phyloP scores from a whole-genome alignment of 2,888 invertebrate species.

The Chrysomela aeneicollis region DNA sequence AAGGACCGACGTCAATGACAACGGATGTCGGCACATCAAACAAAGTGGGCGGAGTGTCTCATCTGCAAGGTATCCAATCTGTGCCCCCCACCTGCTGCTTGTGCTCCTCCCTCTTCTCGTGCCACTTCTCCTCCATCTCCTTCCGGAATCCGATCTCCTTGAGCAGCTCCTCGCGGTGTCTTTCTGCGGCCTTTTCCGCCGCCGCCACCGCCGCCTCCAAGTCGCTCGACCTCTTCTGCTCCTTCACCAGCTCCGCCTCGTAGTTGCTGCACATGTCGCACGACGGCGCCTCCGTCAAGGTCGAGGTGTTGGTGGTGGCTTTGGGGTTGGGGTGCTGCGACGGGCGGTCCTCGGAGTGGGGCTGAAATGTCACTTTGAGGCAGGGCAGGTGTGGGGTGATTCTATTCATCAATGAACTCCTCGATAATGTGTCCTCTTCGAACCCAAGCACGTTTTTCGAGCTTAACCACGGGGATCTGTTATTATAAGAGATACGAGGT shows the following conservation, averaged over 20 bases:
- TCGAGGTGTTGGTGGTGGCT: conserved; percentile 54
- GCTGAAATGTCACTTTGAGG: too few species aligned
- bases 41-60: too few species aligned
- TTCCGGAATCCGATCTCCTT: conserved; percentile 78
- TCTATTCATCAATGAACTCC: too few species aligned
- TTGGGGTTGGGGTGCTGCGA: conserved; percentile 42
- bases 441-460: too few species aligned
- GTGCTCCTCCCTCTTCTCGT: conserved; percentile 76
- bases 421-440: too few species aligned
- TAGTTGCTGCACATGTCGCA: conserved; percentile 92
- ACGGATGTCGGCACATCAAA: too few species aligned
- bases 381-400: too few species aligned
- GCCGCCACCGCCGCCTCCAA: conserved; percentile 61
- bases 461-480: too few species aligned
- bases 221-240: conserved; percentile 70
- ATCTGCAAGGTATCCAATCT: too few species aligned
- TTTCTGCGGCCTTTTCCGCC: conserved; percentile 67
- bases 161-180: conserved; percentile 71
- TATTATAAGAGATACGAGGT: too few species aligned
- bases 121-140: conserved; percentile 82
- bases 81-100: conserved; percentile 68
- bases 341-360: conserved; percentile 25
- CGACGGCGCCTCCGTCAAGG: conserved; percentile 52
- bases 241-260: conserved; percentile 81
- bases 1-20: too few species aligned